These are phyloP conservation scores for Radopholus similis DNA, from an alignment of 1,140 invertebrate genomes.

Conservation along the genomic window DNA sequence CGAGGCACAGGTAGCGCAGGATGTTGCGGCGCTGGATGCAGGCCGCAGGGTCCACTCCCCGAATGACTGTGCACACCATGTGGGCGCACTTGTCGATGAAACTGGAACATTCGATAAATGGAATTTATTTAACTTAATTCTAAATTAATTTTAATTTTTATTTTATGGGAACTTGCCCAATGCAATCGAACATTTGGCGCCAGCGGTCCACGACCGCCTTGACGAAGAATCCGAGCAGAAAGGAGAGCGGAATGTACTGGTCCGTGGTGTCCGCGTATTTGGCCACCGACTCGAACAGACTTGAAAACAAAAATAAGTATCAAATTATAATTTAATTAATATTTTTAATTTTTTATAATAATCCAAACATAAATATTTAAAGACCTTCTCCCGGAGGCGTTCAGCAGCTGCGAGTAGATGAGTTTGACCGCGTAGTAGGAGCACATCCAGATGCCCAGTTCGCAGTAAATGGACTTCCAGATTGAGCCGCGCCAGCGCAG, in stretches of 20 bases:
- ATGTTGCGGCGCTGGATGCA: conserved; percentile 74
- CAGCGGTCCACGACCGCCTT: too few relatives aligned
- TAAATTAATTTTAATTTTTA: too few relatives aligned
- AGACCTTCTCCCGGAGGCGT: neutral
- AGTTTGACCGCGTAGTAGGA: neutral
- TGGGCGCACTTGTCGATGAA: conserved; percentile 12
- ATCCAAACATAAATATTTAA: neutral
- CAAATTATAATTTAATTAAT: too few relatives aligned
- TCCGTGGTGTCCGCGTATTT: too few relatives aligned
- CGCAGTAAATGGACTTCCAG: neutral
- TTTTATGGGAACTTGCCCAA: too few relatives aligned
- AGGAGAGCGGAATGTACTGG: too few relatives aligned
- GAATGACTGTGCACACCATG: conserved; percentile 1
- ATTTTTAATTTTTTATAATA: too few relatives aligned
- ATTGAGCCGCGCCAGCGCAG: neutral
- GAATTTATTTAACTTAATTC: too few relatives aligned
- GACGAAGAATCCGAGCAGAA: too few relatives aligned
- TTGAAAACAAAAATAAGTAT: too few relatives aligned
- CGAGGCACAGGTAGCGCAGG: conserved; percentile 70
- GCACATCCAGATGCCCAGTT: neutral
- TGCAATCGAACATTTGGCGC: too few relatives aligned
- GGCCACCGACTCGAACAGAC: too few relatives aligned
- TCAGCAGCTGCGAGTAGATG: neutral
- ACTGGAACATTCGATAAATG: neutral
- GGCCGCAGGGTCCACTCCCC: conserved; percentile 71